Base-by-base conservation (phyloP, 2,888 invertebrate species). In the Drosophila kambysellisi region DNA sequence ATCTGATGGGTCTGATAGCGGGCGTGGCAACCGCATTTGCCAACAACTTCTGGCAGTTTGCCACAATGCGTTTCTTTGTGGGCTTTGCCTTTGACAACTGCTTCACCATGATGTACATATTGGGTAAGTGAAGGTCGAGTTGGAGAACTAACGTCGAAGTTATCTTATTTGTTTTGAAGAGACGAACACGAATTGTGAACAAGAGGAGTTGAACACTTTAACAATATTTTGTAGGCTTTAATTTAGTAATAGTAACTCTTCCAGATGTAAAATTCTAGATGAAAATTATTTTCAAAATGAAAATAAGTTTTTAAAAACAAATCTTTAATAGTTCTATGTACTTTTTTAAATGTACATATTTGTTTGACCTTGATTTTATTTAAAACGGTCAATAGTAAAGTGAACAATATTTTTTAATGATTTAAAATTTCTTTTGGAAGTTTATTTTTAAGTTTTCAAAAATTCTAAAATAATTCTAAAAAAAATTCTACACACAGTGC, bases 21-120 rank as follows among this genome's bases (percentile, higher is more conserved):
- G 95, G 98, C 0, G 94, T 97, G 4, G 95, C 95, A 0, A 97
- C 97, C 0, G 96, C 96, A 0, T 96, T 96, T 91, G 95, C 95
- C 70, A 93, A 94, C 56, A 95, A 95, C 39, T 97, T 97, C 92
- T 96, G 96, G 95, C 94, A 95, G 2, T 98, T 98, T 92, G 95
- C 96, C 3, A 90, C 96, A 0, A 97, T 97, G 92, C 94, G 98
- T 54, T 98, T 98, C 93, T 94, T 98, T 59, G 96, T 97, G 3
- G 98, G 98, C 8, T 95, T 98, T 91, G 97, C 97, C 3, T 98
- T 97, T 89, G 97, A 97, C 93, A 98, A 97, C 93, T 97, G 97
- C 90, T 97, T 97, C 92, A 97, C 97, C 33, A 97, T 97, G 97
- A 97, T 98, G 97, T 98, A 98, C 84, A 97, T 98, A 91, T 94